Conservation (phyloP, 2,888 invertebrate genomes). For the Callosobruchus maculatus region DNA sequence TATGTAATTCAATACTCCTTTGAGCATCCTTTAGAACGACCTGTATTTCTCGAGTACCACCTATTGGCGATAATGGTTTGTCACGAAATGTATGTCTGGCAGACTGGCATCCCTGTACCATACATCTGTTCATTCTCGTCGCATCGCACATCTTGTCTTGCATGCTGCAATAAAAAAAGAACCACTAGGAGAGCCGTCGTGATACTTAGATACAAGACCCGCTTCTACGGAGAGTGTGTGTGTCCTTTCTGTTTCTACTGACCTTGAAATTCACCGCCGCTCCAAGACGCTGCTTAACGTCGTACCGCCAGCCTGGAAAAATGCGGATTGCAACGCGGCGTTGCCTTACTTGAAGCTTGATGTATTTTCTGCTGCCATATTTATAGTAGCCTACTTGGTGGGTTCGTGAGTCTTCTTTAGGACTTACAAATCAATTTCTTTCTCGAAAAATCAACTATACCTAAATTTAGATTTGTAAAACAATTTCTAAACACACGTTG, state of each 20-base stretch:
- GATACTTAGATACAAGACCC: not conserved
- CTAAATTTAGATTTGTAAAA: no score
- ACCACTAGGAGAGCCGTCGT: not conserved
- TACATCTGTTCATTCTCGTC: not conserved
- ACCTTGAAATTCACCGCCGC: not conserved
- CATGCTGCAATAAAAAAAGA: not conserved
- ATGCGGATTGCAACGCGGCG: not conserved
- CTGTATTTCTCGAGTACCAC: no score
- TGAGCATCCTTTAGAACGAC: no score
- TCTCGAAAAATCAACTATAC: no score
- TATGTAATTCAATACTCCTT: no score
- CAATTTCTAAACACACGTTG: no score
- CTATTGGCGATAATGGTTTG: no score
- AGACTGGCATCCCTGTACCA: not conserved
- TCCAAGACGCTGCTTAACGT: not conserved
- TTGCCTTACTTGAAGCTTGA: not conserved
- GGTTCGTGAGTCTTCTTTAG: no score
- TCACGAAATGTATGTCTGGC: not conserved
- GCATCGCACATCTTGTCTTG: not conserved
- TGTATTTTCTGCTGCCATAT: no score
- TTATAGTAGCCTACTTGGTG: no score
- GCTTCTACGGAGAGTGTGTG: not conserved
- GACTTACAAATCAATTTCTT: no score
- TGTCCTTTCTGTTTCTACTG: not conserved
- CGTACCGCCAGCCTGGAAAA: not conserved